These are phyloP conservation scores for Cyclophora punctaria DNA, from an alignment of 2,888 invertebrate species.

Conservation along the genomic window DNA sequence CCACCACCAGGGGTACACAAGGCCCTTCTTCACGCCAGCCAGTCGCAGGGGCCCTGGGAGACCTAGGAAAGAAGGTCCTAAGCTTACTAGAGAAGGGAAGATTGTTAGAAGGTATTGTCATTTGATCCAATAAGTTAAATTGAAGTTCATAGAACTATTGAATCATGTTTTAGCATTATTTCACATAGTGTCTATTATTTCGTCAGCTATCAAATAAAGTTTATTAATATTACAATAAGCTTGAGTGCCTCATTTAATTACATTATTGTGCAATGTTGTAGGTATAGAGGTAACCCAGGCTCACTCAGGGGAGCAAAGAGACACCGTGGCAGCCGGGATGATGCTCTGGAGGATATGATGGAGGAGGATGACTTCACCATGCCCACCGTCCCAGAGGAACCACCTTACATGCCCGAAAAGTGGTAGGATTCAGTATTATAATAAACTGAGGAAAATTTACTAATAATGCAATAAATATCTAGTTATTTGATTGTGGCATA, in stretches of 20 bases:
- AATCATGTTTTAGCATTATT: no score
- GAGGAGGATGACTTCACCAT: slow-evolving; percentile 75
- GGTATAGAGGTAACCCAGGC: slow-evolving; percentile 59
- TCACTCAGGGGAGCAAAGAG: slow-evolving; percentile 70
- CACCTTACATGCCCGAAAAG: slow-evolving; percentile 87
- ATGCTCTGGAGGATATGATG: slow-evolving; percentile 63
- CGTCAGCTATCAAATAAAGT: no score
- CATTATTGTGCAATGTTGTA: slow-evolving; percentile 12
- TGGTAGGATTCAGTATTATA: slow-evolving; percentile 64
- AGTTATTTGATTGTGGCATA: no score
- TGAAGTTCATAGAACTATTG: no score
- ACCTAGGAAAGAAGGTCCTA: slow-evolving; percentile 84
- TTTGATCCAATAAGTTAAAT: no score
- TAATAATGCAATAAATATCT: no score
- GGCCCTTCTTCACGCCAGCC: slow-evolving; percentile 62
- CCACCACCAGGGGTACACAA: slow-evolving; percentile 59
- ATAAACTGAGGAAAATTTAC: no score
- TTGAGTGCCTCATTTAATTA: no score
- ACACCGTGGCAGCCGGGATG: slow-evolving; percentile 65
- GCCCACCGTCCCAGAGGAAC: slow-evolving; percentile 81
- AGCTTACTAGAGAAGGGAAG: slow-evolving; percentile 64
- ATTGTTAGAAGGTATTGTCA: slow-evolving; percentile 58
- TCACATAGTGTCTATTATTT: no score
- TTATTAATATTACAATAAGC: no score
- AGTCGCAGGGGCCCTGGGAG: slow-evolving; percentile 85